phyloP scores from a whole-genome alignment of 2,797 vertebrate genomes.

The Myotis daubentonii region DNA sequence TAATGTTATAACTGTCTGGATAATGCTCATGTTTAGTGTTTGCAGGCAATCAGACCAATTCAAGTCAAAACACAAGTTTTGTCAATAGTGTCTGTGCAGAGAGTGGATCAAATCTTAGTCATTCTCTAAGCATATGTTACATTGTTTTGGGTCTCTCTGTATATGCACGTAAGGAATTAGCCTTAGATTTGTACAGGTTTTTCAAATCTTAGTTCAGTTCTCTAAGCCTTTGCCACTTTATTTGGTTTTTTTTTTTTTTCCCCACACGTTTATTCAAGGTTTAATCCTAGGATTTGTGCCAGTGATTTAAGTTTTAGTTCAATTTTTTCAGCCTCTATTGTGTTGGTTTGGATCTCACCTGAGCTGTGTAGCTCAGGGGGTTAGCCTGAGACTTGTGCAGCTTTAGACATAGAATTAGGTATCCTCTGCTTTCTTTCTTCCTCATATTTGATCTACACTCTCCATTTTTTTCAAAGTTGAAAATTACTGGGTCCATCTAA shows the following conservation, averaged over 20 bases:
- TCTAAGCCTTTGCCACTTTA: neutral
- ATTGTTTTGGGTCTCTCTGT: neutral
- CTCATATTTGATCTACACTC: neutral
- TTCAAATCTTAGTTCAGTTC: neutral
- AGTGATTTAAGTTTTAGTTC: neutral
- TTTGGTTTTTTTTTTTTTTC: neutral
- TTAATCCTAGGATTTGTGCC: constrained; percentile 6
- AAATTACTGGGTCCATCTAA: constrained; percentile 92
- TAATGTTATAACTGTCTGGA: neutral
- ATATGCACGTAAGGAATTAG: neutral
- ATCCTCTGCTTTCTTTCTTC: neutral
- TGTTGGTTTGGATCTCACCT: neutral
- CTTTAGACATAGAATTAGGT: neutral
- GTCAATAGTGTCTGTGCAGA: neutral
- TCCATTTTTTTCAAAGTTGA: constrained; percentile 86
- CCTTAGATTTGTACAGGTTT: constrained; percentile 13
- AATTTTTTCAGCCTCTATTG: neutral
- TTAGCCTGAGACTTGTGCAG: neutral
- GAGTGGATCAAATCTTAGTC: neutral
- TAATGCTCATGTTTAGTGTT: neutral
- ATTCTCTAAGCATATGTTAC: neutral
- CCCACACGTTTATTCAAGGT: neutral
- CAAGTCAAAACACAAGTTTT: neutral
- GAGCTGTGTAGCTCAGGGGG: neutral
- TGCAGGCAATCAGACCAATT: neutral